A percentile compares a stretch with the other conserved stretches of the same genome.
These are phyloP conservation scores for Nasonia vitripennis DNA, from an alignment of 1,140 invertebrate genomes.

Conservation along the genomic window DNA sequence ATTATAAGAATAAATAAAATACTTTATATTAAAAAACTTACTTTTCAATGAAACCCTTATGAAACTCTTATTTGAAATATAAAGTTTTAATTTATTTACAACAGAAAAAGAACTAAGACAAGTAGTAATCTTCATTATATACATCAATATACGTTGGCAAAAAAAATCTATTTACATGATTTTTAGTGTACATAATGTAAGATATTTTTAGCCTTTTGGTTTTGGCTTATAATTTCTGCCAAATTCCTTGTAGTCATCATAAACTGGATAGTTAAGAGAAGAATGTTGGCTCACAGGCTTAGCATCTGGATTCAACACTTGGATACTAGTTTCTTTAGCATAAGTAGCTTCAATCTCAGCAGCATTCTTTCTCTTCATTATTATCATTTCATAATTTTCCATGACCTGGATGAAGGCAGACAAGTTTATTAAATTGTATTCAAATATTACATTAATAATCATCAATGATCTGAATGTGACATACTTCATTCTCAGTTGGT, in stretches of 20 bases:
- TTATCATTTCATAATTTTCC: constrained; percentile 81
- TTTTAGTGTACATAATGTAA: background rate
- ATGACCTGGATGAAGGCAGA: constrained; percentile 50
- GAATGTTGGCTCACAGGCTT: constrained; percentile 26
- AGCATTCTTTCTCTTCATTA: constrained; percentile 86
- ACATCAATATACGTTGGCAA: background rate
- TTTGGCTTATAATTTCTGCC: constrained; percentile 55
- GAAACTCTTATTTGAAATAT: background rate
- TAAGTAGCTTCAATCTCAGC: constrained; percentile 76
- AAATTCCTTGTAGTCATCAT: constrained; percentile 64
- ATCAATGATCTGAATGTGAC: background rate
- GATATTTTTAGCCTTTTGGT: background rate
- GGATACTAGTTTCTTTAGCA: constrained; percentile 11
- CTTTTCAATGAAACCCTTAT: background rate
- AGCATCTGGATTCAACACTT: constrained; percentile 1
- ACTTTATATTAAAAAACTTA: background rate
- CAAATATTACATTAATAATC: background rate
- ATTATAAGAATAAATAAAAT: constrained; percentile 1
- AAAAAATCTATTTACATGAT: constrained; percentile 1
- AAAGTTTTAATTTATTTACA: background rate
- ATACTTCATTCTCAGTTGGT: constrained; percentile 84
- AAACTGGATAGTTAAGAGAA: constrained; percentile 61
- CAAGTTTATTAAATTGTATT: constrained; percentile 2
- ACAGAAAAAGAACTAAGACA: background rate
- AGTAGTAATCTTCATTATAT: background rate